Evolutionary conservation across 2,797 vertebrate species (phyloP).

Genomic region (Intellagama lesueurii): DNA sequence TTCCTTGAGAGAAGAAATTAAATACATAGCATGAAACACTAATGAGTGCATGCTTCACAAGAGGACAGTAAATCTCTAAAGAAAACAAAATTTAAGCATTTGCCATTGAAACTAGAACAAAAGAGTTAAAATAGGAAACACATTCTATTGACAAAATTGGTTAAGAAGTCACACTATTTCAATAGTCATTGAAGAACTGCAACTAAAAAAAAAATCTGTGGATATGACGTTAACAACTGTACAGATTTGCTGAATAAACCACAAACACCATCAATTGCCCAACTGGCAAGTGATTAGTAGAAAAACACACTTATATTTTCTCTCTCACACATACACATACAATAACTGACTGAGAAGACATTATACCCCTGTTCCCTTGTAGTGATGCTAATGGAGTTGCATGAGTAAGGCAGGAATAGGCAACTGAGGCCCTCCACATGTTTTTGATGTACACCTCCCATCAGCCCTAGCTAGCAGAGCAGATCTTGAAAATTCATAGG

Average conservation of each 20-base stretch:
- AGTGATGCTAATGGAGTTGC: background rate
- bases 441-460: background rate
- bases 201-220: background rate
- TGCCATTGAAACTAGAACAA: constrained; percentile 2
- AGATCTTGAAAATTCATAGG: background rate
- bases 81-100: background rate
- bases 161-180: constrained; percentile 48
- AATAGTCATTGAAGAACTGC: background rate
- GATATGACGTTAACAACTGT: background rate
- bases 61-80: constrained; percentile 22
- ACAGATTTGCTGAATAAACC: background rate
- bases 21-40: background rate
- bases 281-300: background rate
- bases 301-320: background rate
- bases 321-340: background rate
- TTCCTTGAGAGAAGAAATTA: constrained; percentile 23
- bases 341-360: background rate
- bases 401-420: background rate
- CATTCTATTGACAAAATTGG: constrained; percentile 44
- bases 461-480: background rate
- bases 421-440: no score
- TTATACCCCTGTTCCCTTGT: background rate
- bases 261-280: background rate
- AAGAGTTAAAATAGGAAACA: constrained; percentile 39
- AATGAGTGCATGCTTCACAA: background rate